phyloP scores from a whole-genome alignment of 2,797 vertebrate genomes.

The Lithobates pipiens region DNA sequence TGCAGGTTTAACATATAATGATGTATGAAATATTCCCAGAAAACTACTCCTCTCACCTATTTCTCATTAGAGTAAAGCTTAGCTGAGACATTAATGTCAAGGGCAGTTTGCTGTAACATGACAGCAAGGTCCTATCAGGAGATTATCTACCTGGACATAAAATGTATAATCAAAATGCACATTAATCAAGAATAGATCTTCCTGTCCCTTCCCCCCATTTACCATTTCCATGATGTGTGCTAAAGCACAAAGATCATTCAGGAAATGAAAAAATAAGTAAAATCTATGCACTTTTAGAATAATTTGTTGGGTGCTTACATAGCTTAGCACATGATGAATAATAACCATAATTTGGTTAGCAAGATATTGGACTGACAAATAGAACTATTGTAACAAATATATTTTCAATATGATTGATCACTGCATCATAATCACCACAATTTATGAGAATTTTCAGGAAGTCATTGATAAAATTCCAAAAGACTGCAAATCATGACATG shows the following conservation, averaged over 20 bases:
- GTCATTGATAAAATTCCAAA: conserved; percentile 62
- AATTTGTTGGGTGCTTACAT: neutral
- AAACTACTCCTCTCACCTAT: conserved; percentile 56
- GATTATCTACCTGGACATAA: conserved; percentile 55
- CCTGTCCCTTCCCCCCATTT: conserved; percentile 16
- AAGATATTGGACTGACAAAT: conserved; percentile 18
- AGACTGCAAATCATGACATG: conserved; percentile 53
- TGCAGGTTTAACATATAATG: conserved; percentile 57
- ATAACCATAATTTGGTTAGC: conserved; percentile 49
- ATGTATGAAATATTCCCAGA: conserved; percentile 61
- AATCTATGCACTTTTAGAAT: neutral
- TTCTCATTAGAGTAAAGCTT: conserved; percentile 60
- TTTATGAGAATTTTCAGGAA: conserved; percentile 62
- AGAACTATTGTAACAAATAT: conserved; percentile 39
- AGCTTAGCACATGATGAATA: conserved; percentile 21
- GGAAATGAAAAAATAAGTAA: neutral
- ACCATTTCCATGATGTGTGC: conserved; percentile 25
- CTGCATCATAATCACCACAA: conserved; percentile 51
- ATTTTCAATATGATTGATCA: conserved; percentile 50
- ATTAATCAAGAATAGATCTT: conserved; percentile 52
- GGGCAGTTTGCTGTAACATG: conserved; percentile 54
- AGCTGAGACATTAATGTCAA: conserved; percentile 60
- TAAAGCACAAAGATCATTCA: neutral
- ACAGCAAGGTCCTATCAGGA: conserved; percentile 45
- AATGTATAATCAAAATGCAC: conserved; percentile 53